Percentiles rank a stretch among this genome's conserved stretches.
Conservation (phyloP, 1,140 invertebrate genomes). For the Dysdera silvatica region DNA sequence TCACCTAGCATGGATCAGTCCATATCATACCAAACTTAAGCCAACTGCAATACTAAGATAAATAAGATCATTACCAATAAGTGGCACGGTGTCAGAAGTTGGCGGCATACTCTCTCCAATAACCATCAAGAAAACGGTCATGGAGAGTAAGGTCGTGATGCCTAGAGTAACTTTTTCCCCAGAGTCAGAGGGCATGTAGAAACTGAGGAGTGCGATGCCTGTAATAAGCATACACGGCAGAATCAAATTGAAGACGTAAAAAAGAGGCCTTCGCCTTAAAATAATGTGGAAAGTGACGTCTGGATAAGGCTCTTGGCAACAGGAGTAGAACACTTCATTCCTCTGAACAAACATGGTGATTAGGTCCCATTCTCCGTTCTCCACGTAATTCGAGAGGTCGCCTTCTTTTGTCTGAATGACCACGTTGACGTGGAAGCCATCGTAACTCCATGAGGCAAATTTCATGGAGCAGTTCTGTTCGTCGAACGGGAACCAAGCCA, state of each 20-base stretch:
- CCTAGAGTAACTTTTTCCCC: slow-evolving; percentile 55
- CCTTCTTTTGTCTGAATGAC: slow-evolving; percentile 42
- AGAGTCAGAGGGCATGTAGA: slow-evolving; percentile 53
- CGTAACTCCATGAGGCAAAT: slow-evolving; percentile 97
- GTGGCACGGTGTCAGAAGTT: slow-evolving; percentile 53
- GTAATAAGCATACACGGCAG: slow-evolving; percentile 55
- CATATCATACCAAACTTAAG: too few species aligned
- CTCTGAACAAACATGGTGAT: slow-evolving; percentile 46
- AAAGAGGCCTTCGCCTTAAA: slow-evolving; percentile 45
- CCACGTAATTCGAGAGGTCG: slow-evolving; percentile 54
- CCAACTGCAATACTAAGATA: too few species aligned
- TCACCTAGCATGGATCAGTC: too few species aligned
- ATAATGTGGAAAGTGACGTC: slow-evolving; percentile 51
- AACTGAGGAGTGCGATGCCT: slow-evolving; percentile 50
- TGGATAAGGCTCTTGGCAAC: slow-evolving; percentile 52
- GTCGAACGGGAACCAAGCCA: slow-evolving; percentile 54
- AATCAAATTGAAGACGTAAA: slow-evolving; percentile 53
- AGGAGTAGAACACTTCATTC: slow-evolving; percentile 49
- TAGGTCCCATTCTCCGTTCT: slow-evolving; percentile 55
- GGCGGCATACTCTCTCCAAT: slow-evolving; percentile 55
- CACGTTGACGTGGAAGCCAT: slow-evolving; percentile 37
- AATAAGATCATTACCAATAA: slow-evolving; percentile 46
- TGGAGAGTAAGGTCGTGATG: slow-evolving; percentile 52
- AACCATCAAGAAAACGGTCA: slow-evolving; percentile 54
- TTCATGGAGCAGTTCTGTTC: slow-evolving; percentile 76